Conservation (phyloP, 2,797 vertebrate genomes). For the Perdix hodgsoniae region DNA sequence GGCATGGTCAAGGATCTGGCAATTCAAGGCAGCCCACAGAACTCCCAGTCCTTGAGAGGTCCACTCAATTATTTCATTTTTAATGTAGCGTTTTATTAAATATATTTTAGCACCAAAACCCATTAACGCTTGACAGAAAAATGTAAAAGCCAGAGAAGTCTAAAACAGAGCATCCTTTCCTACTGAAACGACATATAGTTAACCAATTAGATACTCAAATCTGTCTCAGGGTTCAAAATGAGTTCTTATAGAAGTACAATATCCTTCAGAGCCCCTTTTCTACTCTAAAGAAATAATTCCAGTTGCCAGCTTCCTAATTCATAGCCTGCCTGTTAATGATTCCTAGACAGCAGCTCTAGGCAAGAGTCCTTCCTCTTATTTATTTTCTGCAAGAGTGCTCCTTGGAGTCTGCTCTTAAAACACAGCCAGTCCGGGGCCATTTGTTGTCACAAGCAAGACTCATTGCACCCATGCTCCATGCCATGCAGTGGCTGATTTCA, state of each 20-base stretch:
- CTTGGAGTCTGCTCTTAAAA: background rate
- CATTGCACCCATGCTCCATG: background rate
- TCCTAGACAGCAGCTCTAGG: background rate
- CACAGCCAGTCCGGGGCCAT: background rate
- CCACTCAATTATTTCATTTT: background rate
- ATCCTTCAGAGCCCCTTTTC: background rate
- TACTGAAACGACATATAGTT: constrained; percentile 35
- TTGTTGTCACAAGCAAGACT: background rate
- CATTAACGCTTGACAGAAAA: background rate
- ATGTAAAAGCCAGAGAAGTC: background rate
- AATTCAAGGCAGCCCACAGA: background rate
- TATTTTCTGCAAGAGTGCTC: background rate
- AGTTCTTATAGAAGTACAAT: background rate
- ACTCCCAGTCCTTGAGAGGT: background rate
- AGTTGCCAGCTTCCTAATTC: background rate
- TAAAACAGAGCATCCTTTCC: background rate
- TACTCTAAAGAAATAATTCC: constrained; percentile 16
- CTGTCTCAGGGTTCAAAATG: background rate
- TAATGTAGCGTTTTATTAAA: background rate
- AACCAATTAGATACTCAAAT: constrained; percentile 27
- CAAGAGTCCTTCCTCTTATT: background rate
- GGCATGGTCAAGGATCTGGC: background rate
- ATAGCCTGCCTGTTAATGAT: background rate
- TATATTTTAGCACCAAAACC: background rate
- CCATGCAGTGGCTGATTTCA: background rate